Base-by-base conservation (phyloP, 2,797 vertebrate species). In the Eulemur mongoz region DNA sequence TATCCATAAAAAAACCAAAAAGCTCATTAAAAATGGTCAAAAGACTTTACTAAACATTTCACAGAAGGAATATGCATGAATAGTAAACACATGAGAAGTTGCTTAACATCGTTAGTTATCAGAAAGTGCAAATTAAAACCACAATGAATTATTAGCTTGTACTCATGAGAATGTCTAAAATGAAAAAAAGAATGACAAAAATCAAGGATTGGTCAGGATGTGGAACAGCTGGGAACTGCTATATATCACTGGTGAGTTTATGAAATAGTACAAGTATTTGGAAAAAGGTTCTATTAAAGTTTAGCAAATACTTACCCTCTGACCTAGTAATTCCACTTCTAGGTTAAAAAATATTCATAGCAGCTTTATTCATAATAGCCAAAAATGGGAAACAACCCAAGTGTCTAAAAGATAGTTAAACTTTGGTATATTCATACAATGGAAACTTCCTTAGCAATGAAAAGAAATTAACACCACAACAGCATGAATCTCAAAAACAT, bases 311-410 rank as follows among this genome's bases (percentile, higher is more conserved):
- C 7, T 4, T 65, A 35, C 12, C 3, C 2, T 89, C 18, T n/a
- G 73, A n/a, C 6, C 32, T 48, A 92, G 52, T 22, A 85, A 80
- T 57, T 91, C 25, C 11, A 82, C 12, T 89, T 92, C 15, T 95
- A 90, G 35, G 8, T 69, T 89, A 67, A 91, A 59, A 80, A 83
- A 75, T 91, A 84, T 10, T 91, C n/a, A 78, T 15, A 93, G 59
- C 27, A 92, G 38, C 57, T 87, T 95, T 94, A 80, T 76, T 94
- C 30, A 69, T 52, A 63, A 63, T 57, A 75, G 11, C 9, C 22
- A 35, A 83, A 75, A 80, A 15, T 45, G 18, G 45, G 32, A 89
- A 89, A 69, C 25, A 79, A n/a, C 4, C 10, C 14, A 43, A 22
- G 2, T 65, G 17, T 85, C 15, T 27, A 75, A 25, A 91, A 57